Conservation (phyloP, 2,113 vertebrate species). For the Ploceus nigricollis region DNA sequence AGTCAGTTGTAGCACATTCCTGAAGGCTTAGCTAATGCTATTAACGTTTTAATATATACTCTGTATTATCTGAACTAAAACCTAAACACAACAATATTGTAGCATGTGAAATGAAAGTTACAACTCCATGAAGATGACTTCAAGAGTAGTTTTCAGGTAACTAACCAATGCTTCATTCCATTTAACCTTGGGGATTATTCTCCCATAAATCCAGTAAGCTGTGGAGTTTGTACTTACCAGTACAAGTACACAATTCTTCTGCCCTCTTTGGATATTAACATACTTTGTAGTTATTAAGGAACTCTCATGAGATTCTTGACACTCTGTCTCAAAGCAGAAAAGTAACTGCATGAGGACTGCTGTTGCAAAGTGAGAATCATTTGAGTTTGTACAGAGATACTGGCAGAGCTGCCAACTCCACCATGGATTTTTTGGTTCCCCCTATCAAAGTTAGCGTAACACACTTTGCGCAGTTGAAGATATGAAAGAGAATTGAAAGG, state of each 20-base stretch:
- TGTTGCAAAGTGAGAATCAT: background rate
- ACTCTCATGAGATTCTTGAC: background rate
- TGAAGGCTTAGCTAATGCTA: background rate
- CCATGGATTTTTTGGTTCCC: background rate
- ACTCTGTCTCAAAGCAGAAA: background rate
- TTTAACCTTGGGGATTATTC: background rate
- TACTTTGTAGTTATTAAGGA: background rate
- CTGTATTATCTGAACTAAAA: background rate
- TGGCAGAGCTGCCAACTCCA: background rate
- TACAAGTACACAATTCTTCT: background rate
- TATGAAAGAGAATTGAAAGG: background rate
- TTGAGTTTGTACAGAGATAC: background rate
- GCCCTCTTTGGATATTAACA: background rate
- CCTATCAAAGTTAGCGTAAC: background rate
- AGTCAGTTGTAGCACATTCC: slow-evolving; percentile 9
- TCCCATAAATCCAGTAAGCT: background rate
- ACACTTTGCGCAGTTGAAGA: background rate
- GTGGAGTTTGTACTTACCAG: background rate
- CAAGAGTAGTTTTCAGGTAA: background rate
- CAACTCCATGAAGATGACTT: background rate
- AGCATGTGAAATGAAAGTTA: slow-evolving; percentile 1
- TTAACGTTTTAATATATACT: background rate
- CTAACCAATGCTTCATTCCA: background rate
- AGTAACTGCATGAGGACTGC: background rate
- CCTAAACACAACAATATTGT: background rate